A percentile compares a stretch with the other conserved stretches of the same genome.
These are phyloP conservation scores for Amblyornis subalaris DNA, from an alignment of 2,113 vertebrate genomes.

Conservation along the genomic window DNA sequence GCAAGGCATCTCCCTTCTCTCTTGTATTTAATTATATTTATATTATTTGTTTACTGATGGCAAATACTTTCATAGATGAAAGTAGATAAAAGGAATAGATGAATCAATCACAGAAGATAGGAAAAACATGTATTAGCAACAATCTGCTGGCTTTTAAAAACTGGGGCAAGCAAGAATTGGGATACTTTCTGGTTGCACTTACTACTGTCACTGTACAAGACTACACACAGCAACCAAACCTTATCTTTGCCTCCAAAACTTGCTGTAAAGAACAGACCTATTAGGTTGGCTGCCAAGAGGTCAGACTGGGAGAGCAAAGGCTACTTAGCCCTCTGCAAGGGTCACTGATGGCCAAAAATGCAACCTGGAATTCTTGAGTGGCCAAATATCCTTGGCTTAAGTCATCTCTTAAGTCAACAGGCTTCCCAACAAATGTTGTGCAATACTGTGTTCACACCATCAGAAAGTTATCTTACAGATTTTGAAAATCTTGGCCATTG, in stretches of 20 bases:
- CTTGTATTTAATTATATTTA: conserved; percentile 29
- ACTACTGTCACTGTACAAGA: neutral
- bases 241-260: neutral
- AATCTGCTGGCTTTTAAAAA: neutral
- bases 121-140: neutral
- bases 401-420: neutral
- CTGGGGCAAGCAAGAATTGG: neutral
- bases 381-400: neutral
- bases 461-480: neutral
- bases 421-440: neutral
- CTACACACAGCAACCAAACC: neutral
- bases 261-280: neutral
- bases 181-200: neutral
- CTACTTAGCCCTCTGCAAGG: neutral
- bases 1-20: neutral
- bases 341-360: neutral
- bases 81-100: conserved; percentile 42
- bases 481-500: neutral
- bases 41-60: conserved; percentile 36
- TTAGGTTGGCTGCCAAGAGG: neutral
- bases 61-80: conserved; percentile 26
- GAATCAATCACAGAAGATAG: neutral
- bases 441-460: neutral
- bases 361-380: neutral
- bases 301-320: neutral